Evolutionary conservation across 2,113 vertebrate genomes (phyloP), one percentile per base, ranked within the genome.

Genomic region (cattle (Bos taurus)): DNA sequence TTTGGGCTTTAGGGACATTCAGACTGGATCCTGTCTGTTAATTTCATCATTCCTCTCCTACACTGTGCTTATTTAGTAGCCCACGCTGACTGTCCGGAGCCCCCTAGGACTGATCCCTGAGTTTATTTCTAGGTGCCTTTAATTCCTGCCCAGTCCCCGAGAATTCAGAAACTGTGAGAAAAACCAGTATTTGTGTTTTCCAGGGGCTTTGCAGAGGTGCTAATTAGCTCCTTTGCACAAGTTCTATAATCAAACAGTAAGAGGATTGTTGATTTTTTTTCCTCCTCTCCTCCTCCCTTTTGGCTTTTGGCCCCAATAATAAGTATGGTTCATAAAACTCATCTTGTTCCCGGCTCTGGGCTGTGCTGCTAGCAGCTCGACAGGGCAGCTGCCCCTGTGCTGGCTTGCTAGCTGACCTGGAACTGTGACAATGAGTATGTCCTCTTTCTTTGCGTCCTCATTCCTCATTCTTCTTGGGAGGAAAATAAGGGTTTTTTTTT

Each of bases 291-390:
- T 90, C 92, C 43, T 90, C 54, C 48, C 60, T 92, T 96, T 92
- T 96, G 97, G 95, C 97, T 98, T 97, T 97, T 97, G 95, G 94
- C 67, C 78, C 67, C 82, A 60, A 40, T 97, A 92, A 95, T 97
- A 96, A 97, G 93, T 91, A 95, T 88, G 91, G 95, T 95, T 98
- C 93, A 92, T 97, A 98, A 98, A 97, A 98, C 60, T 98, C 6
- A 30, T 94, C 11, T 92, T 86, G 92, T 98, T 92, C 98, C 83
- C 64, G 6, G 25, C 92, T 97, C 94, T 87, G 54, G 14, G 21
- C 82, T 86, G 89, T 36, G 62, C 52, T 97, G 43, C 50, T 98
- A 96, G 85, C 98, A 97, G 60, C 95, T 94, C 19, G 0, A 74
- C 40, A 93, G 43, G 89, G 93, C 97, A 95, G 92, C 52, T 94